These are phyloP conservation scores for Eupeodes luniger DNA, from an alignment of 2,888 invertebrate genomes.

Conservation along the genomic window DNA sequence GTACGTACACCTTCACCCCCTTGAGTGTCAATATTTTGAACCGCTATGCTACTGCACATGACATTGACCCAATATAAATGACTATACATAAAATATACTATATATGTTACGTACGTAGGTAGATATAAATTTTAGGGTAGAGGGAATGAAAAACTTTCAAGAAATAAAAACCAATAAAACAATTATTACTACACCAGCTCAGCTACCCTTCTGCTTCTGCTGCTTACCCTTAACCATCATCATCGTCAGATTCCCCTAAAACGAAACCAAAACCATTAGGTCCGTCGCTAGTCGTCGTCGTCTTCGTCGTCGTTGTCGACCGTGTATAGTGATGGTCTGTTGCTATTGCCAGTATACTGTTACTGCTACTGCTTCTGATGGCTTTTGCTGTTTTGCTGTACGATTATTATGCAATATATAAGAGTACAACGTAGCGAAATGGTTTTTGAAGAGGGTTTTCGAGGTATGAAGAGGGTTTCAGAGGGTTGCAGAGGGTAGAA, in stretches of 20 bases:
- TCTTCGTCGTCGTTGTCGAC: slow-evolving; percentile 15
- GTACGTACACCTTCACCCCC: slow-evolving; percentile 9
- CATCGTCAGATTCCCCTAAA: not conserved
- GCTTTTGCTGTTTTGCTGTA: slow-evolving; percentile 37
- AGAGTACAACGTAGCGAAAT: not conserved
- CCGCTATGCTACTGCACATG: slow-evolving; percentile 49
- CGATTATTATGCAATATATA: slow-evolving; percentile 67
- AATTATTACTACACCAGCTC: slow-evolving; percentile 49
- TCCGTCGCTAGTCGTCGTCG: not conserved
- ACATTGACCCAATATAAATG: slow-evolving; percentile 69
- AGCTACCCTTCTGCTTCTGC: slow-evolving; percentile 4
- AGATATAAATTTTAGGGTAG: no score
- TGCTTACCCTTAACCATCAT: not conserved
- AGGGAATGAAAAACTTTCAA: slow-evolving; percentile 9
- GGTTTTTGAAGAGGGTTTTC: not conserved
- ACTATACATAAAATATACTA: no score
- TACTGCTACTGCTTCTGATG: slow-evolving; percentile 15
- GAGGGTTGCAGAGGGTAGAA: not conserved
- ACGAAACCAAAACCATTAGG: slow-evolving; percentile 17
- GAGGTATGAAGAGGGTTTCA: slow-evolving; percentile 5
- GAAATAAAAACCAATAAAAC: slow-evolving; percentile 68
- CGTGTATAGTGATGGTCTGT: slow-evolving; percentile 53
- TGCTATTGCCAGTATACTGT: slow-evolving; percentile 41
- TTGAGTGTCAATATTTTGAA: slow-evolving; percentile 42
- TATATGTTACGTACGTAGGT: not conserved